These are phyloP conservation scores for Lordiphosa collinella DNA, from an alignment of 1,140 invertebrate genomes.

Conservation along the genomic window DNA sequence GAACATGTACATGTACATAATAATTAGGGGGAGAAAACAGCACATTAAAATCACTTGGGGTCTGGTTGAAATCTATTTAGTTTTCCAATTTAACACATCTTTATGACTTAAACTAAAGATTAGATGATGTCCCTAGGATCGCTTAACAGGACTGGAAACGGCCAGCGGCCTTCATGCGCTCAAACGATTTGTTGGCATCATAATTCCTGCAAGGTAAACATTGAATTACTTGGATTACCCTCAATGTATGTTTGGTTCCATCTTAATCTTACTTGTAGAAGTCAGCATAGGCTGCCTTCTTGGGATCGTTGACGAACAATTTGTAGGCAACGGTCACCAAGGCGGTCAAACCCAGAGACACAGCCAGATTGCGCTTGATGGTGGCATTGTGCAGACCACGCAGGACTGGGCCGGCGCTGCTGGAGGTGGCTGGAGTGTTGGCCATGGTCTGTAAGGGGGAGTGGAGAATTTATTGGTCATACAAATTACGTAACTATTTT, in stretches of 20 bases:
- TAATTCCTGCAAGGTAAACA: constrained; percentile 80
- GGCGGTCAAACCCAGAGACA: constrained; percentile 65
- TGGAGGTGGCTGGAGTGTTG: constrained; percentile 65
- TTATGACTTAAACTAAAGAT: constrained; percentile 57
- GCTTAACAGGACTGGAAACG: constrained; percentile 80
- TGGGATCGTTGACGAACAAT: constrained; percentile 78
- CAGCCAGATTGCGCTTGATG: constrained; percentile 75
- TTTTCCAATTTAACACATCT: constrained; percentile 62
- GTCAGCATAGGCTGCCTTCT: constrained; percentile 81
- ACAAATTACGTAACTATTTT: constrained; percentile 57
- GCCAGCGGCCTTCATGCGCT: constrained; percentile 81
- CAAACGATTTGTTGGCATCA: constrained; percentile 81
- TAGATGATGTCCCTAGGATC: constrained; percentile 4
- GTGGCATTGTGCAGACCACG: constrained; percentile 77
- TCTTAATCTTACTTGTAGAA: constrained; percentile 81
- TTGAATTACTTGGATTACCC: not conserved
- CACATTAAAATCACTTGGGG: constrained; percentile 26
- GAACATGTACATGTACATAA: too few species aligned
- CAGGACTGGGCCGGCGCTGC: constrained; percentile 64
- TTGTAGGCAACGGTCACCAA: constrained; percentile 63
- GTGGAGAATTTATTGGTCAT: constrained; percentile 24
- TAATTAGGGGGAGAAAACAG: not conserved
- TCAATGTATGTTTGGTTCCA: too few species aligned
- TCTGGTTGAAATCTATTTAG: constrained; percentile 61
- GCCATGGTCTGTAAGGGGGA: constrained; percentile 51